Evolutionary conservation across 2,113 vertebrate genomes (phyloP), one percentile per base, ranked within the genome.

Genomic region (Baryphthengus martii): DNA sequence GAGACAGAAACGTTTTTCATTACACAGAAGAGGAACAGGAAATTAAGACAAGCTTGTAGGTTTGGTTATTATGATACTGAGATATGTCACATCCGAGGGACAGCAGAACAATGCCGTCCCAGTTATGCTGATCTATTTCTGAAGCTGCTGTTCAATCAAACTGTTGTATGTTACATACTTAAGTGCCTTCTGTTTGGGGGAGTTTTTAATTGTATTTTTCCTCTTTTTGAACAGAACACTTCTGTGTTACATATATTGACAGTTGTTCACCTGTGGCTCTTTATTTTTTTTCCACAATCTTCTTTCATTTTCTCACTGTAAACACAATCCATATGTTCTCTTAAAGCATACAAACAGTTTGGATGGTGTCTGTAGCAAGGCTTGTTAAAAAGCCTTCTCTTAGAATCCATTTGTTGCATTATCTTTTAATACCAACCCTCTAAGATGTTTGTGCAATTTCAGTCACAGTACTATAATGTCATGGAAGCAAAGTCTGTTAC

Each of bases 1-100:
- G 56, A 79, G 47, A 61, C 37, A 55, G 56, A 61, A 35, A 45
- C 59, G 47, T 44, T 90, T 95, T 93, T 96, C 94, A 95, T 97
- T 95, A 87, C n/a, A 29, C 52, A 56, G 47, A 79, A 53, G 75
- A 92, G 49, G 62, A 91, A 87, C 88, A 96, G 95, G 96, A 97
- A 97, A 96, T 96, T 85, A 95, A 81, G 23, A 86, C 83, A 80
- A 77, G 68, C 79, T 88, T 76, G 20, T 84, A 93, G 42, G 18
- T 59, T 91, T 45, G 33, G 47, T 90, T 92, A 15, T 82, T 91
- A 82, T 1, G 2, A 37, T 70, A 79, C 68, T 19, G 7, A 85
- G 58, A 83, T 81, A 77, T 8, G 23, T 88, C 2, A 3, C n/a
- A 74, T 90, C 94, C 58, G 61, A 92, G 70, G 68, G 56, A 93